Percentiles rank a stretch among this genome's conserved stretches.
Evolutionary conservation across 92 coral and sea anemone genomes (phyloP).

Genomic region (Epizoanthus scotinus): DNA sequence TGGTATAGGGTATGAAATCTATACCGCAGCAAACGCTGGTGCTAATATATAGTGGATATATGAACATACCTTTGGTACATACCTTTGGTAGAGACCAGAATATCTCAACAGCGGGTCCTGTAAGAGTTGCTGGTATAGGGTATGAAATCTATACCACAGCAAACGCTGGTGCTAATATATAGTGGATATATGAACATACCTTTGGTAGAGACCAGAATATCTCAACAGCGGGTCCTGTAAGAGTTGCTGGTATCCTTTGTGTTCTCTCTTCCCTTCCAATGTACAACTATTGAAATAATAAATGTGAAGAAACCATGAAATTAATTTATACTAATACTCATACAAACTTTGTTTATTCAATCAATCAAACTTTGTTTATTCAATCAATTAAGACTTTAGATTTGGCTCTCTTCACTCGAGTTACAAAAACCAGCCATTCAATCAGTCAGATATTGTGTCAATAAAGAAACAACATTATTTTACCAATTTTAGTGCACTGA

Average conservation of each 20-base stretch:
- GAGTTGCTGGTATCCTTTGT: slow-evolving; percentile 79
- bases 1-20: slow-evolving; percentile 39
- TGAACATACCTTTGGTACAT: slow-evolving; percentile 68
- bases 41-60: background rate
- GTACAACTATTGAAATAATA: slow-evolving; percentile 67
- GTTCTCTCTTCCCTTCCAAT: slow-evolving; percentile 93
- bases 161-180: slow-evolving; percentile 10
- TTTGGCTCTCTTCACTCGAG: too few species aligned
- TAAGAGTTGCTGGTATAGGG: slow-evolving; percentile 67
- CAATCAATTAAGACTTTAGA: too few species aligned
- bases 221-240: slow-evolving; percentile 90
- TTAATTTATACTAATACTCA: too few species aligned
- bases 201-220: slow-evolving; percentile 93
- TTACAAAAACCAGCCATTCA: too few species aligned
- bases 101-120: slow-evolving; percentile 89
- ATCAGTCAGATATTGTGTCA: too few species aligned
- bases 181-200: slow-evolving; percentile 48
- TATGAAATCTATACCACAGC: too few species aligned
- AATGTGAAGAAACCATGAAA: too few species aligned
- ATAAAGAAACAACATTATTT: too few species aligned
- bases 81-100: slow-evolving; percentile 95
- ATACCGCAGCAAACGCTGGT: background rate
- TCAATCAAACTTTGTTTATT: too few species aligned
- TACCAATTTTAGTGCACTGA: too few species aligned
- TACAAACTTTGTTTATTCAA: too few species aligned